A percentile compares a stretch with the other conserved stretches of the same genome.
Conservation (phyloP, 2,797 vertebrate genomes). For the Pyrocephalus nanus region DNA sequence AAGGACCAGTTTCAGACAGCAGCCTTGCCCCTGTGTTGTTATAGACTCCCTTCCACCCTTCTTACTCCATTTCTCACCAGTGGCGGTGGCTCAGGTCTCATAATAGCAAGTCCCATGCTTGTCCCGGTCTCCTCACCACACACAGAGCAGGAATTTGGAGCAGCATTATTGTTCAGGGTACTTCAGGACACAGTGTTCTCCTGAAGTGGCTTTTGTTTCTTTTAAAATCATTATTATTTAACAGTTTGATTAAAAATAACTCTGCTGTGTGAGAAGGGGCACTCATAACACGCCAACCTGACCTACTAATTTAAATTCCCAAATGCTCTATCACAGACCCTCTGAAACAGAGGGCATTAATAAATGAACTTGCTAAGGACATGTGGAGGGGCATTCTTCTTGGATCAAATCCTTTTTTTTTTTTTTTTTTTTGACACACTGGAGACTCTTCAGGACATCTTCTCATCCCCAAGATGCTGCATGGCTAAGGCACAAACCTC, state of each 20-base stretch:
- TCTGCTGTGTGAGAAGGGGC: not conserved
- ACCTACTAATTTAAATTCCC: not conserved
- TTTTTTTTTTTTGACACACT: not conserved
- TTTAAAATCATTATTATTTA: constrained; percentile 36
- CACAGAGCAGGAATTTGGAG: constrained; percentile 39
- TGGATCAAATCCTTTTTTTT: not conserved
- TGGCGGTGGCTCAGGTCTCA: not conserved
- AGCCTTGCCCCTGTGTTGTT: not conserved
- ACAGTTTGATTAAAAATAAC: constrained; percentile 25
- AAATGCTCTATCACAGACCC: not conserved
- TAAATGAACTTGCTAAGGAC: not conserved
- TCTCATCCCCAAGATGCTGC: not conserved
- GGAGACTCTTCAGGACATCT: not conserved
- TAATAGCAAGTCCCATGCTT: constrained; percentile 9
- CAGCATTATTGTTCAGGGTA: not conserved
- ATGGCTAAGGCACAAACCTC: not conserved
- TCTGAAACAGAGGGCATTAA: not conserved
- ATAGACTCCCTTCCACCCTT: constrained; percentile 29
- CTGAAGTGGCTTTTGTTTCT: constrained; percentile 24
- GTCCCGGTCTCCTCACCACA: constrained; percentile 17
- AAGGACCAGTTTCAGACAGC: not conserved
- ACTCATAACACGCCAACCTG: not conserved
- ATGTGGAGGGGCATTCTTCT: not conserved
- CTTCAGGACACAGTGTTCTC: not conserved
- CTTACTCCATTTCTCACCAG: constrained; percentile 18